These are phyloP conservation scores for Azorinus chamasolen DNA, from an alignment of 2,888 invertebrate species.

Conservation along the genomic window DNA sequence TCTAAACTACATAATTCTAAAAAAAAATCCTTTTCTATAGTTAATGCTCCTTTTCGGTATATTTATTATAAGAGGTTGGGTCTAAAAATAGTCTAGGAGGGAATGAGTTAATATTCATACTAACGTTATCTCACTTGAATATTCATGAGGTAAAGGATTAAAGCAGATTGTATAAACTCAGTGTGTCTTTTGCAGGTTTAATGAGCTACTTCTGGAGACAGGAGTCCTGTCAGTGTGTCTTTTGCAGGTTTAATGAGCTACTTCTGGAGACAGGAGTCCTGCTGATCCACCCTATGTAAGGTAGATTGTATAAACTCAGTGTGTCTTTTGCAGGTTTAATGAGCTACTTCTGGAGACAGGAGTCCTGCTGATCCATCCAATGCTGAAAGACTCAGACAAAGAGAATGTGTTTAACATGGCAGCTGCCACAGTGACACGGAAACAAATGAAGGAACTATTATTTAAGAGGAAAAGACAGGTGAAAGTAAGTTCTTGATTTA, in stretches of 20 bases:
- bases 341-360: slow-evolving; percentile 70
- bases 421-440: slow-evolving; percentile 42
- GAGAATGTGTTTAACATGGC: slow-evolving; percentile 39
- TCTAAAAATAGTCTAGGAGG: too few relatives aligned
- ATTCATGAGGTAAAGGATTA: too few relatives aligned
- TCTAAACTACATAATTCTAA: too few relatives aligned
- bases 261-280: slow-evolving; percentile 68
- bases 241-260: slow-evolving; percentile 67
- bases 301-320: too few relatives aligned
- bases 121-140: too few relatives aligned
- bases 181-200: slow-evolving; percentile 62
- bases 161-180: too few relatives aligned
- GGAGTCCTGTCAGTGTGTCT: slow-evolving; percentile 60
- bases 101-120: too few relatives aligned
- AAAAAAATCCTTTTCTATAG: too few relatives aligned
- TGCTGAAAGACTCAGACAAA: slow-evolving; percentile 50
- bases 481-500: slow-evolving; percentile 7
- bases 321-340: slow-evolving; percentile 62
- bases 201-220: slow-evolving; percentile 66
- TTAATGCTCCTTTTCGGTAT: too few relatives aligned
- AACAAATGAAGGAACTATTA: slow-evolving; percentile 45
- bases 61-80: too few relatives aligned
- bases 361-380: slow-evolving; percentile 65
- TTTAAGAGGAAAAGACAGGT: slow-evolving; percentile 27
- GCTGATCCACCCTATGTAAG: slow-evolving; percentile 66